Base-by-base conservation (phyloP, 2,888 invertebrate genomes). In the Sesia bembeciformis region DNA sequence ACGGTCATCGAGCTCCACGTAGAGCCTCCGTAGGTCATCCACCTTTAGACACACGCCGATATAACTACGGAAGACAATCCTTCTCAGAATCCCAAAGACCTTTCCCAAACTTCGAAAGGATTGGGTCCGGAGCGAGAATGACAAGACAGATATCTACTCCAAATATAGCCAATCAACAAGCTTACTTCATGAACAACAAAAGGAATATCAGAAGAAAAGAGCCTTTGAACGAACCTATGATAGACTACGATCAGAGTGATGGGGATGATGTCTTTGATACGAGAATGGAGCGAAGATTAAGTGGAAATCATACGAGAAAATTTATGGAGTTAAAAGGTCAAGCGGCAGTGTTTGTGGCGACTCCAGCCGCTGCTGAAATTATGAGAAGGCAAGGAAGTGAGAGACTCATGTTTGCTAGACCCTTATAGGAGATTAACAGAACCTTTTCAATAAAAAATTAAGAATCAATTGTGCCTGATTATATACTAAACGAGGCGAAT, bases 241-340 rank as follows among this genome's bases (percentile, higher is more conserved):
- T 90, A 0, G 90, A 90, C 60, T 90, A 90, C 55, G 90, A 90
- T 57, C 84, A 89, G 52, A 89, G 89, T 64, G 90, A 90, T 60
- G 81, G 77, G 0, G 90, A 90, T 53, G 90, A 90, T 58, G 74
- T 83, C 0, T 87, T 88, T 56, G 87, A 89, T 59, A 81, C 82
- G 0, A 80, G 83, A 52, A 66, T 86, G 51, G 78, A 83, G 54
- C 79, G 79, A 53, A 72, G 83, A 55, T 62, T 75, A 0, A 84
- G 81, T 62, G 74, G 66, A 23, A 78, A 67, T 51, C 71, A 74
- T 55, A 84, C 80, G 53, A 74, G 81, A 55, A 83, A 80, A 62
- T 82, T 88, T 55, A 74, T 89, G 74, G 88, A 88, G 58, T 53
- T 89, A 23, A 78, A 80, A 4, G 79, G 81, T 0, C 85, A 86